Evolutionary conservation across 2,888 invertebrate genomes (phyloP), one percentile per base, ranked within the genome.

Genomic region (Lasius platythorax): DNA sequence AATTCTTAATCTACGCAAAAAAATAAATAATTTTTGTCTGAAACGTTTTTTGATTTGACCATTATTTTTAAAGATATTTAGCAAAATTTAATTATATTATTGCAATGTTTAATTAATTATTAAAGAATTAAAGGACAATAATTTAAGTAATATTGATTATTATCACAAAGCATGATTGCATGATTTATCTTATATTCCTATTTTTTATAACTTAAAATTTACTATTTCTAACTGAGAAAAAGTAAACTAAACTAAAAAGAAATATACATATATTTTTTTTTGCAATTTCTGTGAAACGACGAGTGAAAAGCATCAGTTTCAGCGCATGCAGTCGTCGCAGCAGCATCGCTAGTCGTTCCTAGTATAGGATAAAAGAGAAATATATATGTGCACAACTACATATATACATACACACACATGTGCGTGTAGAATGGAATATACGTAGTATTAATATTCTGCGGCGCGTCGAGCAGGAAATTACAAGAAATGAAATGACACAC

Each of bases 401-500:
- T 70, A 46, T 37, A 46, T 33, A 9, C 23, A 12, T 18, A 40
- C 18, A 4, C 28, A 50, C 56, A 61, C 46, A 33, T 30, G 61
- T 8, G 58, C 53, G 43, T n/a, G 18, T 28, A 30, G 43, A 67
- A 28, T 9, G 56, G n/a, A 53, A 82, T 85, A 82, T 76, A 83
- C 68, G 72, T 84, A 72, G 88, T 85, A 90, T 88, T 89, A 73
- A 87, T 85, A 90, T 88, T 89, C 88, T 79, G 83, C 84, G 78
- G 85, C 81, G 85, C 83, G 87, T 85, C 81, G 85, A 66, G 89
- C 91, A 91, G 93, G 90, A 93, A 93, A 94, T 94, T 94, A 94
- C 91, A 87, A 91, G 94, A 94, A 95, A 94, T 94, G 92, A 94
- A 95, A 94, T 94, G 95, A 95, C 94, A 95, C 94, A 93, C 91